A percentile compares a stretch with the other conserved stretches of the same genome.
These are phyloP conservation scores for Benthosema pterotum DNA, from an alignment of 2,797 vertebrate genomes.

Conservation along the genomic window DNA sequence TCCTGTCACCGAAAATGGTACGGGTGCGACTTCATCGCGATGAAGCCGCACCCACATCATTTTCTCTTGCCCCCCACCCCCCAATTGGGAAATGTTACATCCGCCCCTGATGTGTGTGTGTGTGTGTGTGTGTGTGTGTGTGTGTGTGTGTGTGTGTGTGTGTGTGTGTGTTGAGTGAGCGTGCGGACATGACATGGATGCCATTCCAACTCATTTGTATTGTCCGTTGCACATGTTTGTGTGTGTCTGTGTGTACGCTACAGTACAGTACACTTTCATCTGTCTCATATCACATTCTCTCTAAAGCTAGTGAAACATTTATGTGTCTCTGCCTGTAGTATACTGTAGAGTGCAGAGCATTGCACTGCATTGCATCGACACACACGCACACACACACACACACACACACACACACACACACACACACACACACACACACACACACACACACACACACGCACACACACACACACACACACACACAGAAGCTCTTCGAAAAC, in stretches of 20 bases:
- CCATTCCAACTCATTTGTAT: neutral
- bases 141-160: neutral
- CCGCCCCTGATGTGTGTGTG: constrained; percentile 19
- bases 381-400: no score
- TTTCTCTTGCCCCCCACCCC: no score
- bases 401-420: no score
- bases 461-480: constrained; percentile 1
- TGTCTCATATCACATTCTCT: constrained; percentile 48
- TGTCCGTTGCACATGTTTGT: neutral
- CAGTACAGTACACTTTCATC: constrained; percentile 17
- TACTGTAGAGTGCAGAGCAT: neutral
- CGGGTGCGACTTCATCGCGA: no score
- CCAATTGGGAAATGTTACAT: no score
- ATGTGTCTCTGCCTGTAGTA: constrained; percentile 32
- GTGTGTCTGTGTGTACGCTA: constrained; percentile 12
- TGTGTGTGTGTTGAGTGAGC: constrained; percentile 24
- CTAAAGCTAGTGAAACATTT: constrained; percentile 45
- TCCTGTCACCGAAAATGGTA: no score
- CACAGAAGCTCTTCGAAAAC: constrained; percentile 51
- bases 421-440: no score
- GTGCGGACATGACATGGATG: neutral
- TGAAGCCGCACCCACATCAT: no score
- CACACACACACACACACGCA: constrained; percentile 23
- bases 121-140: constrained; percentile 5
- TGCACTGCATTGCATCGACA: no score